Base-by-base conservation (phyloP, 2,888 invertebrate species). In the Cephus rjabovi region DNA sequence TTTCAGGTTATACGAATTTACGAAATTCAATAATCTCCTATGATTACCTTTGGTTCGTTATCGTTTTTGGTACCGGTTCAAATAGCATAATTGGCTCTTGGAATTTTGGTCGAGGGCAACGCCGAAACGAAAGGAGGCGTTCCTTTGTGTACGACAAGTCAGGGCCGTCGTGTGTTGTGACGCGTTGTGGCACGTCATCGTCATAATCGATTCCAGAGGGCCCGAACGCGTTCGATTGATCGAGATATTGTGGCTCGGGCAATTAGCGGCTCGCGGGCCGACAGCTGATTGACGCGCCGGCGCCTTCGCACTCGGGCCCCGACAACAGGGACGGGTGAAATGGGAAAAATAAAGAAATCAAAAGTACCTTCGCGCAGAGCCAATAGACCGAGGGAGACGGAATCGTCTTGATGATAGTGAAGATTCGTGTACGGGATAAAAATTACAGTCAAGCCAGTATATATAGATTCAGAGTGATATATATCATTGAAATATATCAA, bases 121-220 rank as follows among this genome's bases (percentile, higher is more conserved):
- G 0, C 23, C 23, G 56, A 23, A 56, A 9, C 40, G 40, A 56
- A 56, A 23, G 9, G 56, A 56, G 56, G 56, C 15, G 56, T 56
- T 56, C 23, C 56, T 56, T 56, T 56, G 23, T 56, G 2, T 56
- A 56, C 56, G 56, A 56, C 23, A 23, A 56, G 56, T 56, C 56
- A 56, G 56, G 56, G 56, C 35, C 74, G 74, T 33, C 56, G 56
- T 56, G 71, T 83, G 82, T 85, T 84, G 78, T 84, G 84, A 84
- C 83, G 82, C 79, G 80, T 80, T 80, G 80, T 82, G 84, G 86
- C 87, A 85, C 86, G 86, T 88, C 88, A 87, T 87, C 86, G 83
- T 87, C 85, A 86, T 89, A 89, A 89, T 89, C 89, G 89, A 89
- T 89, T 89, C 87, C 84, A 87, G 83, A 86, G 87, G 83, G 80